Percentiles rank a stretch among this genome's conserved stretches.
Conservation (phyloP, 2,888 invertebrate genomes). For the Clostera curtula region DNA sequence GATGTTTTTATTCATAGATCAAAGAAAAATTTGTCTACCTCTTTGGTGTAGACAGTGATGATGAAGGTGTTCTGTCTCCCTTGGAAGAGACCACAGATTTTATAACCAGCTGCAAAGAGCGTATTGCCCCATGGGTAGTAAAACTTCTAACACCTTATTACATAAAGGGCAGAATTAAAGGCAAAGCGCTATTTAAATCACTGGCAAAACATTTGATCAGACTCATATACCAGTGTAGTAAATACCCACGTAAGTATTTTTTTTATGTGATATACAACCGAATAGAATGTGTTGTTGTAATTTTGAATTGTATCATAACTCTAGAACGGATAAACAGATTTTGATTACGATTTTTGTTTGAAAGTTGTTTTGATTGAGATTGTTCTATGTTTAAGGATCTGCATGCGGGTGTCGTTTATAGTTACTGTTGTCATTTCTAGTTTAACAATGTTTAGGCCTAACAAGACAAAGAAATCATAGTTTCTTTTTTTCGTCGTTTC, state of each 20-base stretch:
- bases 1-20: constrained; percentile 42
- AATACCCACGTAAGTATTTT: constrained; percentile 66
- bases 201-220: constrained; percentile 76
- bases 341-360: no score
- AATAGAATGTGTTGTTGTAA: no score
- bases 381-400: no score
- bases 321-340: no score
- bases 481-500: no score
- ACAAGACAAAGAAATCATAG: no score
- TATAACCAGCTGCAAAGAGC: constrained; percentile 69
- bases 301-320: no score
- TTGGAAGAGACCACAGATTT: constrained; percentile 68
- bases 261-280: constrained; percentile 1
- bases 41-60: constrained; percentile 71
- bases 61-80: constrained; percentile 68
- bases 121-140: constrained; percentile 78
- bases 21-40: constrained; percentile 53
- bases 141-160: constrained; percentile 77
- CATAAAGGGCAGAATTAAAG: constrained; percentile 73
- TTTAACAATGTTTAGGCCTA: no score
- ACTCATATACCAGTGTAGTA: constrained; percentile 70
- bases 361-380: no score
- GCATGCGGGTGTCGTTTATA: no score
- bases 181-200: constrained; percentile 76
- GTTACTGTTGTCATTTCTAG: no score